Percentiles rank a stretch among this genome's conserved stretches.
Conservation (phyloP, 2,797 vertebrate genomes). For the Epinephelus coioides region DNA sequence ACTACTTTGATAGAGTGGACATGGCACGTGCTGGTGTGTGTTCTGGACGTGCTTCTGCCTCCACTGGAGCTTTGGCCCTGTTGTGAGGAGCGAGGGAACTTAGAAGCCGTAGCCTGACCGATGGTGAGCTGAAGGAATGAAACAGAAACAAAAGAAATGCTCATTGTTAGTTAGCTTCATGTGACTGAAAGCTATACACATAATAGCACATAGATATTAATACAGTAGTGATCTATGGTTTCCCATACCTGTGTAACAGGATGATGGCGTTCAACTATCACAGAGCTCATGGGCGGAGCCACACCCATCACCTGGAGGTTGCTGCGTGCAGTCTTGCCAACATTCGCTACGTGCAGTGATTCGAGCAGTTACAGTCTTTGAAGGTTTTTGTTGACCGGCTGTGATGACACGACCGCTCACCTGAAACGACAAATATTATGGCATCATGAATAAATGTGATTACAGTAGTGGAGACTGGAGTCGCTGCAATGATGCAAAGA, state of each 20-base stretch:
- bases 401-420: slow-evolving; percentile 87
- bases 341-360: slow-evolving; percentile 89
- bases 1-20: slow-evolving; percentile 94
- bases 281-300: slow-evolving; percentile 92
- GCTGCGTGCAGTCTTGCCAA: slow-evolving; percentile 81
- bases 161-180: not conserved
- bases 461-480: not conserved
- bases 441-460: not conserved
- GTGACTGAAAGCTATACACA: too few species aligned
- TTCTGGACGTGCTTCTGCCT: slow-evolving; percentile 77
- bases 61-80: slow-evolving; percentile 77
- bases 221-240: not conserved
- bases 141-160: not conserved
- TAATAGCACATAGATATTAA: not conserved
- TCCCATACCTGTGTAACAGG: slow-evolving; percentile 91
- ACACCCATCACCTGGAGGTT: slow-evolving; percentile 91
- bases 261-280: slow-evolving; percentile 95
- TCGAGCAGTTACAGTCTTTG: slow-evolving; percentile 92
- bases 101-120: slow-evolving; percentile 91
- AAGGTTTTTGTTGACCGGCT: slow-evolving; percentile 91
- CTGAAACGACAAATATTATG: slow-evolving; percentile 74
- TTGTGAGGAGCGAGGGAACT: slow-evolving; percentile 88
- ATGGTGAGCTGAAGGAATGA: slow-evolving; percentile 90
- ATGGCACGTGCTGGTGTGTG: slow-evolving; percentile 76
- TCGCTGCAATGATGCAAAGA: too few species aligned